These are phyloP conservation scores for Craseonycteris thonglongyai DNA, from an alignment of 2,113 vertebrate species.

Conservation along the genomic window DNA sequence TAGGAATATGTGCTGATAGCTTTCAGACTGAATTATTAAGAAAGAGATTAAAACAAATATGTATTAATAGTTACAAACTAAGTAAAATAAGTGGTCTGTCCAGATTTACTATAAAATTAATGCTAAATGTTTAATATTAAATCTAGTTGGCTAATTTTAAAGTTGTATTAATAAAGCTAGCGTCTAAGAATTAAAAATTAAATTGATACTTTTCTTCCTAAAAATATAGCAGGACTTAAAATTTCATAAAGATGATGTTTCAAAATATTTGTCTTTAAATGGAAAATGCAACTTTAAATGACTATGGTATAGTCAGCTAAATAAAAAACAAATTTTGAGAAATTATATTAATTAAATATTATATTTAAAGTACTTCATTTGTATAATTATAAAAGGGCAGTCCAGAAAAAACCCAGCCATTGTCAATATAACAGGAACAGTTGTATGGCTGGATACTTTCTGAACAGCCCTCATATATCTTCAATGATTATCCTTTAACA, in stretches of 20 bases:
- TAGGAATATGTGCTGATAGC: background rate
- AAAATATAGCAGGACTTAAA: slow-evolving; percentile 5
- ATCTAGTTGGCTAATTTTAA: background rate
- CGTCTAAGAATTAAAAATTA: slow-evolving; percentile 11
- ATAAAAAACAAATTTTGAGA: background rate
- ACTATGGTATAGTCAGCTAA: background rate
- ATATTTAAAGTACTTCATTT: slow-evolving; percentile 27
- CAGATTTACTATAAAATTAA: background rate
- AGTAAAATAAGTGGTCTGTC: background rate
- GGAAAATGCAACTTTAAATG: background rate
- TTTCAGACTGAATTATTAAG: background rate
- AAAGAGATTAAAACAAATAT: background rate
- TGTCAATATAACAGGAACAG: too few species aligned
- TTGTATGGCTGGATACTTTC: too few species aligned
- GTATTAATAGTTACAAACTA: background rate
- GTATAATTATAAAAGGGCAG: too few species aligned
- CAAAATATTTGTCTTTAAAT: slow-evolving; percentile 6
- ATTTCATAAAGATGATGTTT: background rate
- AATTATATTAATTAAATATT: slow-evolving; percentile 22
- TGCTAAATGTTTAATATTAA: background rate
- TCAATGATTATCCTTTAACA: slow-evolving; percentile 25
- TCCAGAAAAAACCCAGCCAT: too few species aligned
- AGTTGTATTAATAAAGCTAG: background rate
- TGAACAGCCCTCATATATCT: too few species aligned
- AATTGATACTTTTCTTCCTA: background rate